Conservation (phyloP, 2,888 invertebrate species). For the Megalurothrips usitatus region DNA sequence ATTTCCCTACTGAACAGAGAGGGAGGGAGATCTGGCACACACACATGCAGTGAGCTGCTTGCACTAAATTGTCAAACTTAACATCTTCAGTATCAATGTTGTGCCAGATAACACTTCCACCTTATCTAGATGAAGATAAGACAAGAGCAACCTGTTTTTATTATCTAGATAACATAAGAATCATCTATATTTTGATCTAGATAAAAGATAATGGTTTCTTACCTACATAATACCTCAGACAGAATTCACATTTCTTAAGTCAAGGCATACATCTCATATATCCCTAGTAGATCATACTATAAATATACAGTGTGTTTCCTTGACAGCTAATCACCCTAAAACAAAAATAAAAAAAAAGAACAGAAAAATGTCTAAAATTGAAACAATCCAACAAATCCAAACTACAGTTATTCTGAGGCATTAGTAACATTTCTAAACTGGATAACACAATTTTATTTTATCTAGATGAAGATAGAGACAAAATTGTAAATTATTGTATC, state of each 20-base stretch:
- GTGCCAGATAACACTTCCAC: conserved; percentile 18
- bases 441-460: conserved; percentile 22
- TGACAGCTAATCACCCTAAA: background rate
- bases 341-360: too few relatives aligned
- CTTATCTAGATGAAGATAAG: conserved; percentile 26
- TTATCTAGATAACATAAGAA: conserved; percentile 22
- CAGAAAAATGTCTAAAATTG: background rate
- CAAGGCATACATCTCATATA: conserved; percentile 2
- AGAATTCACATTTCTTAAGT: background rate
- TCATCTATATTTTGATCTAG: conserved; percentile 23
- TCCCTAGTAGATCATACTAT: background rate
- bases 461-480: conserved; percentile 26
- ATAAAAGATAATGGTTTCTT: conserved; percentile 21
- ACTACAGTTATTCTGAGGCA: conserved; percentile 17
- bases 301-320: background rate
- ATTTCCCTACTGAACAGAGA: conserved; percentile 26
- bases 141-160: conserved; percentile 24
- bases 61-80: conserved; percentile 25
- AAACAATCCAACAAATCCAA: conserved; percentile 3
- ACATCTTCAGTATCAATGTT: conserved; percentile 26
- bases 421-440: background rate
- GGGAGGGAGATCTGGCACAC: conserved; percentile 25
- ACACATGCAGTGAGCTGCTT: conserved; percentile 24
- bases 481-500: background rate
- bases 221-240: conserved; percentile 23